These are phyloP conservation scores for Pseudachorutes palmiensis DNA, from an alignment of 1,140 invertebrate genomes.

Conservation along the genomic window DNA sequence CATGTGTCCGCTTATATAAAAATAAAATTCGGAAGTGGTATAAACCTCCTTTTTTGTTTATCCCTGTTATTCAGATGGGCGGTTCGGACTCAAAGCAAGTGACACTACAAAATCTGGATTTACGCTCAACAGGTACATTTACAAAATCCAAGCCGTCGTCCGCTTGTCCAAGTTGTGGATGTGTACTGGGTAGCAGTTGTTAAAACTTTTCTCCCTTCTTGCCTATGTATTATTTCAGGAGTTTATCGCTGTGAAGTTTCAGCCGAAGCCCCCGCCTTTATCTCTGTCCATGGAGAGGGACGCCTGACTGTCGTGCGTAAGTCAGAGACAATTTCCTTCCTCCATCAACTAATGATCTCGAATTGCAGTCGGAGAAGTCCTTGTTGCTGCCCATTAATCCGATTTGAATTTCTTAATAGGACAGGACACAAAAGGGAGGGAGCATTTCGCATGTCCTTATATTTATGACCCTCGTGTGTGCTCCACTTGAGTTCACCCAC, in stretches of 20 bases:
- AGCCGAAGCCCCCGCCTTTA: conserved; percentile 31
- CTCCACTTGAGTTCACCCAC: background rate
- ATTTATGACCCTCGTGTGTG: background rate
- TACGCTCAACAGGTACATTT: conserved; percentile 29
- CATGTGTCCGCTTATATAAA: too few species aligned
- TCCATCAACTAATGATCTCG: background rate
- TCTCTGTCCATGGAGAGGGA: conserved; percentile 29
- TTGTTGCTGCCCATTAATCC: background rate
- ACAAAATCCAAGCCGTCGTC: too few species aligned
- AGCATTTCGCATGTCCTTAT: background rate
- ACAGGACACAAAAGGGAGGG: background rate
- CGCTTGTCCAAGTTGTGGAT: background rate
- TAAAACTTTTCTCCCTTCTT: background rate
- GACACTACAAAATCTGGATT: conserved; percentile 26
- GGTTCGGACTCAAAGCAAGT: conserved; percentile 32
- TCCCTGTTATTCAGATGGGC: conserved; percentile 15
- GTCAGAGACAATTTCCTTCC: conserved; percentile 20
- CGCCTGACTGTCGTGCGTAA: conserved; percentile 37
- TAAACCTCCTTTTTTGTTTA: background rate
- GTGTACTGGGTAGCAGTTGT: background rate
- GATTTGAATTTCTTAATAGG: conserved; percentile 7
- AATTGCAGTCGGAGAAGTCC: background rate
- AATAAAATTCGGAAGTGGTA: too few species aligned
- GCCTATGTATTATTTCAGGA: conserved; percentile 12
- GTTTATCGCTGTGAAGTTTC: conserved; percentile 37